Conservation (phyloP, 2,888 invertebrate genomes). For the Tinea trinotella region DNA sequence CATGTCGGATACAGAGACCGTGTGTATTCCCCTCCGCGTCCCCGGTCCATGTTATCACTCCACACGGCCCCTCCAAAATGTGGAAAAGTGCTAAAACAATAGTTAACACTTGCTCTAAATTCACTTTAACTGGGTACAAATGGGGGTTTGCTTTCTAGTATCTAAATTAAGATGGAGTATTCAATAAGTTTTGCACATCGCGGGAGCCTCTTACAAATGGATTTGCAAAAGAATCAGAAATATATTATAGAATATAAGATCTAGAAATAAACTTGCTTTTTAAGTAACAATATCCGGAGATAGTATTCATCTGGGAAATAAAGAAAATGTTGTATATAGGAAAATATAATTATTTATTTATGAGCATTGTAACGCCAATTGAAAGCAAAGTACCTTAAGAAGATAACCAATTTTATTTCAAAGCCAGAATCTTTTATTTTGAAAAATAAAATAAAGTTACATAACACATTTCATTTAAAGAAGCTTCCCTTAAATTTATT, state of each 20-base stretch:
- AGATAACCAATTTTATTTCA: no score
- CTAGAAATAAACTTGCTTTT: no score
- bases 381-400: no score
- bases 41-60: conserved; percentile 1
- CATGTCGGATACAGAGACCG: conserved; percentile 62
- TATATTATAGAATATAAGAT: not conserved
- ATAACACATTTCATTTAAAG: no score
- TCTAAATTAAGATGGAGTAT: conserved; percentile 11
- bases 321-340: no score
- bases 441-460: no score
- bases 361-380: no score
- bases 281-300: no score
- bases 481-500: no score
- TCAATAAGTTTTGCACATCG: conserved; percentile 1
- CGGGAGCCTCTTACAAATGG: not conserved
- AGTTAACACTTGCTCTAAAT: conserved; percentile 19
- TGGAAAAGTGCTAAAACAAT: conserved; percentile 18
- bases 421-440: no score
- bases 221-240: not conserved
- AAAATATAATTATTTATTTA: no score
- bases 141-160: conserved; percentile 13
- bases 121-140: conserved; percentile 17
- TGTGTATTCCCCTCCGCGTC: conserved; percentile 3
- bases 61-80: conserved; percentile 11
- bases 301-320: no score